phyloP scores from a whole-genome alignment of 2,888 invertebrate species.

The Tyria jacobaeae region DNA sequence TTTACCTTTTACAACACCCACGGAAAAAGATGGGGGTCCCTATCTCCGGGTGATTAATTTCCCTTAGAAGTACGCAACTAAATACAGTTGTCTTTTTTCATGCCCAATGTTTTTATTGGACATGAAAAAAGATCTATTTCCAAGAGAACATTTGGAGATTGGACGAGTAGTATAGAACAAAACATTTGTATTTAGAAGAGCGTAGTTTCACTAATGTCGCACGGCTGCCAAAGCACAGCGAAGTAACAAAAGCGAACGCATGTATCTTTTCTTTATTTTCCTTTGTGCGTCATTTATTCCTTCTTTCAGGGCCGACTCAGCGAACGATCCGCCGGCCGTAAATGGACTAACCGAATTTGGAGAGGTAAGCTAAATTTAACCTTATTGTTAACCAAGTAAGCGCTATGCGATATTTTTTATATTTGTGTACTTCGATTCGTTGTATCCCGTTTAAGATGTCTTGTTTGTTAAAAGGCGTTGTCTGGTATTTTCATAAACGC shows the following conservation, averaged over 20 bases:
- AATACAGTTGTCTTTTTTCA: no score
- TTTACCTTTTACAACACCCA: no score
- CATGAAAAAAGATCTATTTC: background rate
- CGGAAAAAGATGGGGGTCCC: no score
- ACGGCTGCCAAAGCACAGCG: slow-evolving; percentile 34
- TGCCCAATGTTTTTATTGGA: no score
- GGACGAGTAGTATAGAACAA: background rate
- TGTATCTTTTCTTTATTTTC: slow-evolving; percentile 48
- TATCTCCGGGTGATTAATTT: no score
- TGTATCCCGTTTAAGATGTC: slow-evolving; percentile 7
- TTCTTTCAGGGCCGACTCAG: slow-evolving; percentile 84
- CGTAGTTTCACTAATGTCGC: slow-evolving; percentile 10
- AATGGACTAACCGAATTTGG: slow-evolving; percentile 84
- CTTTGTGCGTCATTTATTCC: slow-evolving; percentile 70
- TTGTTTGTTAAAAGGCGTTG: slow-evolving; percentile 11
- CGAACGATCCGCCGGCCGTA: slow-evolving; percentile 78
- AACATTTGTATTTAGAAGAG: slow-evolving; percentile 15
- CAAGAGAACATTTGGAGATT: background rate
- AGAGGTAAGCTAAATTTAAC: slow-evolving; percentile 74
- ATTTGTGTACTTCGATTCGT: slow-evolving; percentile 8
- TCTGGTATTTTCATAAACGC: slow-evolving; percentile 10
- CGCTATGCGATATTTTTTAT: slow-evolving; percentile 34
- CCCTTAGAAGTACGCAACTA: no score
- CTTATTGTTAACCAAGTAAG: slow-evolving; percentile 34
- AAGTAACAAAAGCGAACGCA: slow-evolving; percentile 54